Evolutionary conservation across 2,888 invertebrate genomes (phyloP).

Genomic region (Philonicus albiceps): DNA sequence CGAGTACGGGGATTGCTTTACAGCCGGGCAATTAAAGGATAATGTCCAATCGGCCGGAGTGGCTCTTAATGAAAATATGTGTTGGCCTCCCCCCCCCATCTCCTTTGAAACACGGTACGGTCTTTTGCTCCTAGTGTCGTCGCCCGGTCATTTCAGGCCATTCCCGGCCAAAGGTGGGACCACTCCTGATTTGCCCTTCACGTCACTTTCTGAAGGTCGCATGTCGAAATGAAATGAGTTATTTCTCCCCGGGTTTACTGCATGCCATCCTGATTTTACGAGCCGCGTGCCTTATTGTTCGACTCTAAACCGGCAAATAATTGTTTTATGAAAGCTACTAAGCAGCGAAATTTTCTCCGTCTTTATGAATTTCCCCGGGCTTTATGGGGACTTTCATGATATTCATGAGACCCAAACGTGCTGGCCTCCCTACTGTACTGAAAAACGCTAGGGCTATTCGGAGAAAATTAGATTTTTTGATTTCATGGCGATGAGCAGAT

Average conservation of each 20-base stretch:
- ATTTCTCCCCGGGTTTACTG: constrained; percentile 42
- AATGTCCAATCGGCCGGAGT: constrained; percentile 21
- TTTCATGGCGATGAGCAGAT: constrained; percentile 32
- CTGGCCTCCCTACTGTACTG: not conserved
- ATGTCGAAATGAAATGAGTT: constrained; percentile 42
- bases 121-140: not conserved
- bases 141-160: not conserved
- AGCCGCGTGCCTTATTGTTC: constrained; percentile 43
- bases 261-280: constrained; percentile 45
- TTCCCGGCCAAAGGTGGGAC: not conserved
- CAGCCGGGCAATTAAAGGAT: constrained; percentile 15
- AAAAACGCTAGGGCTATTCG: not conserved
- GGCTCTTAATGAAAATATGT: constrained; percentile 33
- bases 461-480: constrained; percentile 37
- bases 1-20: constrained; percentile 12
- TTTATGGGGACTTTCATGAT: constrained; percentile 28
- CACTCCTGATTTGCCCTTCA: not conserved
- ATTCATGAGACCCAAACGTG: constrained; percentile 34
- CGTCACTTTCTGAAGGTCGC: constrained; percentile 36
- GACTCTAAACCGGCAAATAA: constrained; percentile 34
- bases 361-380: constrained; percentile 24
- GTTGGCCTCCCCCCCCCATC: too few relatives aligned
- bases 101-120: not conserved
- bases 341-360: constrained; percentile 16
- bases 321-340: constrained; percentile 39